phyloP scores from a whole-genome alignment of 1,140 invertebrate species.

The Brachionus calyciflorus region DNA sequence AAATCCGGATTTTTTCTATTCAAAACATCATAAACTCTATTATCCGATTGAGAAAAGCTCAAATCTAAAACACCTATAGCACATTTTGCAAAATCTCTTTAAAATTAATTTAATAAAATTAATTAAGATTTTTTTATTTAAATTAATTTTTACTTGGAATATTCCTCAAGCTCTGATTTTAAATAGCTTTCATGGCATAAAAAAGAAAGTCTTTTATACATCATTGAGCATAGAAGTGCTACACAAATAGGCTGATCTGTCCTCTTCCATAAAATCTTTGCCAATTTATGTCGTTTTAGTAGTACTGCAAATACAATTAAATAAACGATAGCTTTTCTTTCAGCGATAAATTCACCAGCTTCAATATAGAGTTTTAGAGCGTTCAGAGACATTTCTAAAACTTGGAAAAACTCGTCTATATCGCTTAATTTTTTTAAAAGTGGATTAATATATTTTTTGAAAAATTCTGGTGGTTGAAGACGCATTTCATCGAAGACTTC shows the following conservation, averaged over 20 bases:
- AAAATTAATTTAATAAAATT: background rate
- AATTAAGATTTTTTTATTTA: background rate
- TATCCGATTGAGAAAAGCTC: conserved; percentile 56
- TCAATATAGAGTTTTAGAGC: conserved; percentile 22
- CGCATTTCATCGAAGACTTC: conserved; percentile 2
- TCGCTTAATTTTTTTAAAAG: conserved; percentile 17
- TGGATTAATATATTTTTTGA: background rate
- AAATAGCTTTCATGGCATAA: conserved; percentile 42
- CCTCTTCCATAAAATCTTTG: conserved; percentile 60
- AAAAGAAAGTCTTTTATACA: conserved; percentile 14
- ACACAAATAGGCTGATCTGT: conserved; percentile 61
- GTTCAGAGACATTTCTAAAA: conserved; percentile 14
- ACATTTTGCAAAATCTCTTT: conserved; percentile 48
- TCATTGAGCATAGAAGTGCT: conserved; percentile 51
- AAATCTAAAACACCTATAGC: conserved; percentile 59
- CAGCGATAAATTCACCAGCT: conserved; percentile 1
- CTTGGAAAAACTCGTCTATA: conserved; percentile 19
- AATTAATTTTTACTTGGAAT: conserved; percentile 11
- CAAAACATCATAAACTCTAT: conserved; percentile 57
- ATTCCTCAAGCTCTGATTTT: background rate
- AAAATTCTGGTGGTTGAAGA: conserved; percentile 23
- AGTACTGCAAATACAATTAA: conserved; percentile 59
- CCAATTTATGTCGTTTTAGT: conserved; percentile 56
- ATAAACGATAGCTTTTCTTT: conserved; percentile 26
- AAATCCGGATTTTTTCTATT: conserved; percentile 57